Conservation (phyloP, 2,888 invertebrate species). For the Acronicta psi region DNA sequence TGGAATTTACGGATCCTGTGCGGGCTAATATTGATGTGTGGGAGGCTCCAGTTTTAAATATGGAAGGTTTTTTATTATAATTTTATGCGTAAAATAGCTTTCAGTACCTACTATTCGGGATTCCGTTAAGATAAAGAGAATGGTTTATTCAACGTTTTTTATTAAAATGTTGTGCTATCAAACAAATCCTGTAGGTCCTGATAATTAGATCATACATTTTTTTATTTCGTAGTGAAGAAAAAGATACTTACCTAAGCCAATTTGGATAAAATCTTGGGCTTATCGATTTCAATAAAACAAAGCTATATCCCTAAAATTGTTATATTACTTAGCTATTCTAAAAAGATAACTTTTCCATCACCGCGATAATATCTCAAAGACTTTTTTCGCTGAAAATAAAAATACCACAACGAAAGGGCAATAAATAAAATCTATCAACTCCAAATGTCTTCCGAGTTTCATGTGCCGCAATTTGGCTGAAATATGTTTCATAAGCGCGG, state of each 20-base stretch:
- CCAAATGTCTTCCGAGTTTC: constrained; percentile 53
- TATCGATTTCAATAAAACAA: no score
- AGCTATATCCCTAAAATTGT: no score
- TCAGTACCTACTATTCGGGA: neutral
- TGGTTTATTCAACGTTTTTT: neutral
- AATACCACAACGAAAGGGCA: constrained; percentile 15
- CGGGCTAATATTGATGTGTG: constrained; percentile 33
- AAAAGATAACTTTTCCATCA: neutral
- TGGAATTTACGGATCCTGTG: constrained; percentile 51
- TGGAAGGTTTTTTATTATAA: constrained; percentile 19
- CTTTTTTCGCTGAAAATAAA: constrained; percentile 13
- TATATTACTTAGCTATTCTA: no score
- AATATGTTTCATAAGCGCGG: constrained; percentile 69
- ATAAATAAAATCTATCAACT: constrained; percentile 52
- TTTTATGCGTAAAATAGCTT: neutral
- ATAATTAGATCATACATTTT: no score
- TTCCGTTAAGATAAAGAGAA: neutral
- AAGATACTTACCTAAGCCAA: no score
- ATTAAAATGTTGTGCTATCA: neutral
- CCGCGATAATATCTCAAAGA: neutral
- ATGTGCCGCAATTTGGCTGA: constrained; percentile 65
- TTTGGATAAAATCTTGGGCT: no score
- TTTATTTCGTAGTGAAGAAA: no score
- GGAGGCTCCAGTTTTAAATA: constrained; percentile 28
- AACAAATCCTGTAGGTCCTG: no score